Evolutionary conservation across 2,113 vertebrate genomes (phyloP).

Genomic region (Macquaria australasica): DNA sequence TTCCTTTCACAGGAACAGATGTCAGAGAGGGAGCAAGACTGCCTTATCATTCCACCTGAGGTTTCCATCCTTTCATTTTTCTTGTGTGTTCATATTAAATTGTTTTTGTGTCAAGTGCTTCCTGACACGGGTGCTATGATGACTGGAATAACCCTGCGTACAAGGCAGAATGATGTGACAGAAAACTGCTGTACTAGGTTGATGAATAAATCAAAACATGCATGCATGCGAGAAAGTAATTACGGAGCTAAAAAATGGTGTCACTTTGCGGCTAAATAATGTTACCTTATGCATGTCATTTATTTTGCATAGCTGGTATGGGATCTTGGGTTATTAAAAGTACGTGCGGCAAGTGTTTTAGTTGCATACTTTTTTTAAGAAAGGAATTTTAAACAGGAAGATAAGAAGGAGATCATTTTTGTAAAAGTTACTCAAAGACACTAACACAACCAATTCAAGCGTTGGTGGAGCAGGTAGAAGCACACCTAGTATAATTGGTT

Average conservation of each 20-base stretch:
- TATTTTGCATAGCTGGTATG: conserved; percentile 32
- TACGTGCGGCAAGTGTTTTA: background rate
- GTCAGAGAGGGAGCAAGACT: conserved; percentile 47
- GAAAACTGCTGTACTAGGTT: background rate
- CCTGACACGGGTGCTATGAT: background rate
- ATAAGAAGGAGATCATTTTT: conserved; percentile 7
- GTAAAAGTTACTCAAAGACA: conserved; percentile 39
- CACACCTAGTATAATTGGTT: conserved; percentile 46
- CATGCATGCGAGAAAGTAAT: conserved; percentile 45
- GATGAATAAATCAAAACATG: conserved; percentile 47
- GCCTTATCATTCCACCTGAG: conserved; percentile 65
- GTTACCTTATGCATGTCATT: conserved; percentile 4
- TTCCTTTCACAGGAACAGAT: conserved; percentile 67
- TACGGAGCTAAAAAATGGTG: background rate
- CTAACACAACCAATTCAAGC: conserved; percentile 10
- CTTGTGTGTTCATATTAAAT: conserved; percentile 10
- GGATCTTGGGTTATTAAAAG: conserved; percentile 44
- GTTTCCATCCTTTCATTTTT: conserved; percentile 38
- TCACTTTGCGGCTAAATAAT: conserved; percentile 24
- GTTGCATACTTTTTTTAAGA: conserved; percentile 18
- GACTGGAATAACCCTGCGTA: background rate
- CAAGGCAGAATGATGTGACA: background rate
- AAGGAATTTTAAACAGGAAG: conserved; percentile 1
- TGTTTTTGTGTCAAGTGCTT: background rate
- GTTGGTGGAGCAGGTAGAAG: conserved; percentile 24